Conservation (phyloP, 1,140 invertebrate genomes). For the Triops longicaudatus region DNA sequence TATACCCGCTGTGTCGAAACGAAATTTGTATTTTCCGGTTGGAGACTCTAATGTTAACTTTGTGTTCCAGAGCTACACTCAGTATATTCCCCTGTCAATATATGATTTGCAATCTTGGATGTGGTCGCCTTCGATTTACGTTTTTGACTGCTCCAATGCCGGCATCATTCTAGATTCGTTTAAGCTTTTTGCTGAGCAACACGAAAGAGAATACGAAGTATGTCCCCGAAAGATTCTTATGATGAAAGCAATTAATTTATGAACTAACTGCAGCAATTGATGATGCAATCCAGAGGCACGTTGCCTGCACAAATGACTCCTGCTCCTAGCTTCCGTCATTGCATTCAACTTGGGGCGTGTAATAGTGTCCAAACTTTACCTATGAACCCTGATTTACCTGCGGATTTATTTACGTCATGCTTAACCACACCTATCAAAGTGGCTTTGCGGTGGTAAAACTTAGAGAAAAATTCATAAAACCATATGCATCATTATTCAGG, state of each 20-base stretch:
- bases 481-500: background rate
- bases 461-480: background rate
- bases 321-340: conserved; percentile 60
- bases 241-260: background rate
- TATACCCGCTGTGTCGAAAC: too few species aligned
- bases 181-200: conserved; percentile 81
- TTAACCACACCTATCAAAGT: conserved; percentile 97
- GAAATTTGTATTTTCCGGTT: too few species aligned
- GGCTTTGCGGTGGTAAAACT: conserved; percentile 71
- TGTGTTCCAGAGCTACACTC: conserved; percentile 75
- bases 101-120: conserved; percentile 99
- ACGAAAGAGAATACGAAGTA: conserved; percentile 78
- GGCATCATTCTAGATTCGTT: conserved; percentile 92
- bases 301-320: conserved; percentile 30
- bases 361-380: conserved; percentile 82
- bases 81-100: conserved; percentile 97
- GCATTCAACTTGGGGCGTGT: conserved; percentile 94
- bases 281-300: conserved; percentile 32
- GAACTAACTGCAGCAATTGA: conserved; percentile 30
- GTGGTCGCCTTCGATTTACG: conserved; percentile 96
- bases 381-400: conserved; percentile 96
- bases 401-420: conserved; percentile 96
- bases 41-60: background rate
- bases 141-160: conserved; percentile 98
- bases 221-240: conserved; percentile 24